These are phyloP conservation scores for Thalassophryne amazonica DNA, from an alignment of 2,797 vertebrate genomes.

Conservation along the genomic window DNA sequence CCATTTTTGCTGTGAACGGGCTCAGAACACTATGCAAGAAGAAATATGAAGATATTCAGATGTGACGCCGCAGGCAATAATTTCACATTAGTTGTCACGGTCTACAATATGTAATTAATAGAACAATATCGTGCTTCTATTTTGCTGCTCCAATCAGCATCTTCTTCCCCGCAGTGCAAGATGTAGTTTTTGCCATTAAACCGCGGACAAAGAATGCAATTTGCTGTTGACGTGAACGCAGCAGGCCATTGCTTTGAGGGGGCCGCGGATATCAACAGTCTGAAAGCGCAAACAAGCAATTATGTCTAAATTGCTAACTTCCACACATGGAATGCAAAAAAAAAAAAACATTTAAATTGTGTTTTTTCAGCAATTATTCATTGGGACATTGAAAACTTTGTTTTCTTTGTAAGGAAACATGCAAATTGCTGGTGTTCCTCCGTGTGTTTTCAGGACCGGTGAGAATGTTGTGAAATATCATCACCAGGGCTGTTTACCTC, in stretches of 20 bases:
- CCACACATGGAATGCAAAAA: constrained; percentile 5
- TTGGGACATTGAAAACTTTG: constrained; percentile 7
- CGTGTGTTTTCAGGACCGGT: background rate
- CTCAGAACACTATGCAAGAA: background rate
- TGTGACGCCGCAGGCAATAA: background rate
- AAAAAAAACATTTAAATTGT: constrained; percentile 12
- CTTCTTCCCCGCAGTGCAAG: constrained; percentile 2
- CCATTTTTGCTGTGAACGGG: background rate
- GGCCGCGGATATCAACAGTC: background rate
- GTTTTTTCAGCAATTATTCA: constrained; percentile 18
- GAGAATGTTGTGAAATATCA: background rate
- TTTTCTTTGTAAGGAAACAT: constrained; percentile 4
- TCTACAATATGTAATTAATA: constrained; percentile 15
- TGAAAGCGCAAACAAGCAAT: constrained; percentile 47
- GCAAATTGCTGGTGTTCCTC: background rate
- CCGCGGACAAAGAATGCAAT: constrained; percentile 11
- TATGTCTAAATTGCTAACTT: constrained; percentile 31
- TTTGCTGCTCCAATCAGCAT: background rate
- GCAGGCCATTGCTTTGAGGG: constrained; percentile 19
- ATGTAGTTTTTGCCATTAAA: background rate
- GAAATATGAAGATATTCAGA: background rate
- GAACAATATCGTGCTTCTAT: constrained; percentile 18
- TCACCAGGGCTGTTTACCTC: background rate
- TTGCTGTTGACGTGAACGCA: constrained; percentile 15
- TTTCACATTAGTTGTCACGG: background rate